These are phyloP conservation scores for Harmothoe impar DNA, from an alignment of 2,888 invertebrate species.

Conservation along the genomic window DNA sequence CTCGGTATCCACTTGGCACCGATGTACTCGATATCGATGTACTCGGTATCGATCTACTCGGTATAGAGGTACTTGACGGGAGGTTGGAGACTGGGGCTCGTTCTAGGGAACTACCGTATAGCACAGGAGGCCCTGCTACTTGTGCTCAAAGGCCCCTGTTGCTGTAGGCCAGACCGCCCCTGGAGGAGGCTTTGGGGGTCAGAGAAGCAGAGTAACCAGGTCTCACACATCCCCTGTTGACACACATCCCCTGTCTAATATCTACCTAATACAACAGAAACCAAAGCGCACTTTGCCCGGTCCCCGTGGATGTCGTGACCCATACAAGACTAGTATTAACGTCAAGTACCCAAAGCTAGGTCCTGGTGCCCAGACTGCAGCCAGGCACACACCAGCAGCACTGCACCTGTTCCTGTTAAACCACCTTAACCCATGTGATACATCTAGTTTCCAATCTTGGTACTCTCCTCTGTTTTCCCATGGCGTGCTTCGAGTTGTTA, in stretches of 20 bases:
- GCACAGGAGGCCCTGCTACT: not conserved
- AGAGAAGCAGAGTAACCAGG: no score
- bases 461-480: not conserved
- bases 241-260: no score
- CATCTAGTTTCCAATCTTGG: constrained; percentile 45
- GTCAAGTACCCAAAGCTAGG: not conserved
- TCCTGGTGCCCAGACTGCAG: not conserved
- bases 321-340: constrained; percentile 31
- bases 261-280: no score
- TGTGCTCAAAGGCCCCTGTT: not conserved
- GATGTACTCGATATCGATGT: no score
- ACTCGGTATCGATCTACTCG: no score
- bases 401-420: not conserved
- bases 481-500: constrained; percentile 40
- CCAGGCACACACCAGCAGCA: not conserved
- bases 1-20: no score
- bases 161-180: not conserved
- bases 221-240: no score
- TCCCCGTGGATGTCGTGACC: not conserved
- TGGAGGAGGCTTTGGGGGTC: no score
- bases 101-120: not conserved
- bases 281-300: not conserved
- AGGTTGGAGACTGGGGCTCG: not conserved
- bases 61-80: not conserved
- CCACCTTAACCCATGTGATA: constrained; percentile 32